Percentiles rank a stretch among this genome's conserved stretches.
phyloP scores from a whole-genome alignment of 30 jellyfish, hydroid and myxozoan genomes.

The Nemopilema nomurai region DNA sequence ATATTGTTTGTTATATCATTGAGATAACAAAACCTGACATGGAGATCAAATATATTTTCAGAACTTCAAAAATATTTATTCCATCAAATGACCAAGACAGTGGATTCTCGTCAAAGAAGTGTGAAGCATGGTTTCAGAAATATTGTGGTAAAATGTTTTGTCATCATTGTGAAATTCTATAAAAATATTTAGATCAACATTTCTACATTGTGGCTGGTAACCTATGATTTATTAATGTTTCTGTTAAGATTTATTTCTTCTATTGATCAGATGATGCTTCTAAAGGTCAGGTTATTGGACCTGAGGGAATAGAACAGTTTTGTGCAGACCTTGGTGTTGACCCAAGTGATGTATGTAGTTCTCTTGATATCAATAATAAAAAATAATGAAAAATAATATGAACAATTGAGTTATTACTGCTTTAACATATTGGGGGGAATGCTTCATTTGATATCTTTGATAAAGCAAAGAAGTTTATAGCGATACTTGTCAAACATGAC shows the following conservation, averaged over 20 bases:
- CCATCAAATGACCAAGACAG: conserved; percentile 64
- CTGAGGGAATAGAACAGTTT: conserved; percentile 75
- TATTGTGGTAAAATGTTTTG: conserved; percentile 55
- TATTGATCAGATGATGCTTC: conserved; percentile 38
- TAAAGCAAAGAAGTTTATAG: too few species aligned
- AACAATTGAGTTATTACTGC: too few species aligned
- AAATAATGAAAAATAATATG: too few species aligned
- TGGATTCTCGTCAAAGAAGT: conserved; percentile 55
- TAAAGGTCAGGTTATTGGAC: conserved; percentile 60
- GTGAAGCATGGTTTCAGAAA: conserved; percentile 74
- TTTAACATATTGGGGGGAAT: too few species aligned
- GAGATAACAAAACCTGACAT: background rate
- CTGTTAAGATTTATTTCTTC: too few species aligned
- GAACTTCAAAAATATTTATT: conserved; percentile 58
- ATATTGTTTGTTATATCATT: background rate
- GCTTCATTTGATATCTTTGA: too few species aligned
- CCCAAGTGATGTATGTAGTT: conserved; percentile 68
- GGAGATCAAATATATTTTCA: background rate
- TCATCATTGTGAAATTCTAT: background rate
- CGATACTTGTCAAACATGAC: too few species aligned
- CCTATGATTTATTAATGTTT: too few species aligned
- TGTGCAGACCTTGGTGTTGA: conserved; percentile 74
- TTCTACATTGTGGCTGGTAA: too few species aligned
- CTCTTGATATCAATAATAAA: background rate
- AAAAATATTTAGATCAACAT: too few species aligned